Percentiles rank a stretch among this genome's conserved stretches.
Evolutionary conservation across 2,888 invertebrate genomes (phyloP).

Genomic region (Chesias legatella): DNA sequence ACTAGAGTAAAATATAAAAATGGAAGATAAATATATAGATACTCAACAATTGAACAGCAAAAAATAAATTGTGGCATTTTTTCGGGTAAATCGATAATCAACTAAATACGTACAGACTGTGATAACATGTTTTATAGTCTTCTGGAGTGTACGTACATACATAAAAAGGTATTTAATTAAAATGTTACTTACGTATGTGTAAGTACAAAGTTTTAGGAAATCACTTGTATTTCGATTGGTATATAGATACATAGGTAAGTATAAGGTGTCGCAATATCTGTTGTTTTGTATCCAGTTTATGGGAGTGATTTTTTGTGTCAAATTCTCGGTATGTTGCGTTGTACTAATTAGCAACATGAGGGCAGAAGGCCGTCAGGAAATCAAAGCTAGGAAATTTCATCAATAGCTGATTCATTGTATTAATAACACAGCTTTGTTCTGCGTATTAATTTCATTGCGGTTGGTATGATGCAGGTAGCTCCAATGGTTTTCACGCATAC

Average conservation of each 20-base stretch:
- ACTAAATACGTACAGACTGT: too few species aligned
- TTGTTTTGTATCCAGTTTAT: neutral
- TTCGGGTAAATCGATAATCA: too few species aligned
- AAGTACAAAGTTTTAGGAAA: too few species aligned
- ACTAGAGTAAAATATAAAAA: too few species aligned
- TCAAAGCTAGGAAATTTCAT: slow-evolving; percentile 36
- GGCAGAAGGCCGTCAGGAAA: slow-evolving; percentile 41
- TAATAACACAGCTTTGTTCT: slow-evolving; percentile 27
- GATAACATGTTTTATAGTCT: too few species aligned
- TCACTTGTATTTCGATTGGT: too few species aligned
- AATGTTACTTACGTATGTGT: too few species aligned
- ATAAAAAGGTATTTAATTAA: too few species aligned
- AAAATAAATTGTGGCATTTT: too few species aligned
- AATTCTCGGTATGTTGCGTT: slow-evolving; percentile 26
- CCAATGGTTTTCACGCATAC: slow-evolving; percentile 23
- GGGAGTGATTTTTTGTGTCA: slow-evolving; percentile 13
- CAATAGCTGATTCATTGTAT: slow-evolving; percentile 34
- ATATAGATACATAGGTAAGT: neutral
- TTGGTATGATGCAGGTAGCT: slow-evolving; percentile 8
- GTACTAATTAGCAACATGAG: slow-evolving; percentile 32
- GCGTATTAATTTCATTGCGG: slow-evolving; percentile 26
- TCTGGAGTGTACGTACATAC: too few species aligned
- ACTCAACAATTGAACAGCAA: too few species aligned
- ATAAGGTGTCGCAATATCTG: slow-evolving; percentile 3
- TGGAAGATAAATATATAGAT: too few species aligned